Conservation (phyloP, 2,113 vertebrate genomes). For the Crotalus tigris region DNA sequence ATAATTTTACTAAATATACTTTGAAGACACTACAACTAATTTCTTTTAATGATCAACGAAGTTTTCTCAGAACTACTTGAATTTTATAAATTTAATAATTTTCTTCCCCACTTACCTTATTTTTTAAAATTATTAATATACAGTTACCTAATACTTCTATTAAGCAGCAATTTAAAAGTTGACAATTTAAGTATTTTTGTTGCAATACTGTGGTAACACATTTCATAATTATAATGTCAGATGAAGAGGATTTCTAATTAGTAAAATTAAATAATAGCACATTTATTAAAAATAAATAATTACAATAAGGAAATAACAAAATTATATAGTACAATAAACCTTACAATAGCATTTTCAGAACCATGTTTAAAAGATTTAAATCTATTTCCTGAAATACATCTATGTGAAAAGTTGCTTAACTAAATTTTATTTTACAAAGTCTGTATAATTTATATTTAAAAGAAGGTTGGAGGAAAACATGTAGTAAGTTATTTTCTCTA, state of each 20-base stretch:
- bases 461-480: not conserved
- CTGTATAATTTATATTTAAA: constrained; percentile 22
- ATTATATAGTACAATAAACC: not conserved
- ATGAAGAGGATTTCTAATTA: not conserved
- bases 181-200: not conserved
- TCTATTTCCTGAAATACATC: not conserved
- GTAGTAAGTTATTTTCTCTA: not conserved
- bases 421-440: not conserved
- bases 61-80: constrained; percentile 43
- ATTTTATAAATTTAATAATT: constrained; percentile 38
- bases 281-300: not conserved
- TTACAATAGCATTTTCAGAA: not conserved
- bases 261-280: not conserved
- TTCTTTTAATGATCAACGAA: constrained; percentile 42
- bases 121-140: not conserved
- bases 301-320: not conserved
- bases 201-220: not conserved
- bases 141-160: not conserved
- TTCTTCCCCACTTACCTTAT: constrained; percentile 9
- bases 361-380: not conserved
- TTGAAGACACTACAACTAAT: constrained; percentile 35
- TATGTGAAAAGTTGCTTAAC: constrained; percentile 12
- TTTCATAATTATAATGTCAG: not conserved
- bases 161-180: not conserved
- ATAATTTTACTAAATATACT: constrained; percentile 35